phyloP scores from a whole-genome alignment of 2,113 vertebrate genomes.

The Paracanthobrama guichenoti region DNA sequence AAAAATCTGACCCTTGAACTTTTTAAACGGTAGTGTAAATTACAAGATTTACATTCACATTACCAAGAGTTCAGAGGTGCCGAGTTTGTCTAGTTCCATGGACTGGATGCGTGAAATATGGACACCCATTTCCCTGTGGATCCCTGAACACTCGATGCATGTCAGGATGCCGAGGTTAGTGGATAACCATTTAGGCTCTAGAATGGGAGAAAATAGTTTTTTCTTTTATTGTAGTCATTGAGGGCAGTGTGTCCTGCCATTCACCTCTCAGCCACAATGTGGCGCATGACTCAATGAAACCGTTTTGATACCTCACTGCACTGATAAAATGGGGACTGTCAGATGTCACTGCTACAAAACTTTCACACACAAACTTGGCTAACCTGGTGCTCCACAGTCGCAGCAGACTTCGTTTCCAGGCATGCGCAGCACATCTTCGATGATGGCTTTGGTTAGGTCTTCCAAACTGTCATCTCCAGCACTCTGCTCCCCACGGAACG shows the following conservation, averaged over 20 bases:
- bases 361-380: slow-evolving; percentile 34
- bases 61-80: slow-evolving; percentile 93
- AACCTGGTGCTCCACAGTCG: slow-evolving; percentile 60
- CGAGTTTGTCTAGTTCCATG: slow-evolving; percentile 91
- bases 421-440: slow-evolving; percentile 85
- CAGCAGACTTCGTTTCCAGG: slow-evolving; percentile 86
- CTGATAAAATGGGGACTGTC: background rate
- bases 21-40: background rate
- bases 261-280: slow-evolving; percentile 31
- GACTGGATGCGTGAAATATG: slow-evolving; percentile 92
- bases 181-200: slow-evolving; percentile 91
- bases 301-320: background rate
- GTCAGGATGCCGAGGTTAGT: slow-evolving; percentile 91
- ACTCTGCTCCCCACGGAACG: slow-evolving; percentile 87
- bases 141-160: slow-evolving; percentile 90
- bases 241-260: background rate
- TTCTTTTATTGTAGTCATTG: too few relatives aligned
- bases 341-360: background rate
- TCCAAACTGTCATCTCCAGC: slow-evolving; percentile 87
- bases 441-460: slow-evolving; percentile 88
- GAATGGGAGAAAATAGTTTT: background rate
- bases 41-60: slow-evolving; percentile 46
- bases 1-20: background rate
- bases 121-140: slow-evolving; percentile 92
- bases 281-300: slow-evolving; percentile 5